Percentiles rank a stretch among this genome's conserved stretches.
Conservation (phyloP, 2,113 vertebrate genomes). For the Pluvialis apricaria region DNA sequence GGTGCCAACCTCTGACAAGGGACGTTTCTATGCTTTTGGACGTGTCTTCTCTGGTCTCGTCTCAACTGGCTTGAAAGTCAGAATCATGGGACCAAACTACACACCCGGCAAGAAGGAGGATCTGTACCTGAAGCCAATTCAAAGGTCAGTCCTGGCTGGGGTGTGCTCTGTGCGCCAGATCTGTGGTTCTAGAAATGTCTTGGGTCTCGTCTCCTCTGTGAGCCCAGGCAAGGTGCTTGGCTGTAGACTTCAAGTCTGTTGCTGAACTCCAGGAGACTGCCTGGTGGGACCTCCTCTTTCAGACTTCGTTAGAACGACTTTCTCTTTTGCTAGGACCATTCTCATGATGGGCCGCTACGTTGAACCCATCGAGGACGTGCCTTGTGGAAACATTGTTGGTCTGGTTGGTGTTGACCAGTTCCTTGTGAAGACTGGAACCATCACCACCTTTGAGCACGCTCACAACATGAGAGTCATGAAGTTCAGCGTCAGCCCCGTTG, state of each 20-base stretch:
- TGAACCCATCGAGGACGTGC: slow-evolving; percentile 95
- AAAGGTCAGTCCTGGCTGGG: slow-evolving; percentile 78
- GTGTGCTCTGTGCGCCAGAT: accelerated
- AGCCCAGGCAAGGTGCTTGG: accelerated
- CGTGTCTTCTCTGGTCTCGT: slow-evolving; percentile 92
- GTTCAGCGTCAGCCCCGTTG: slow-evolving; percentile 95
- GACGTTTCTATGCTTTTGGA: slow-evolving; percentile 94
- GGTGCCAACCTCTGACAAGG: slow-evolving; percentile 94
- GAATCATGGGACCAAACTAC: slow-evolving; percentile 97
- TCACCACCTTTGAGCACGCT: slow-evolving; percentile 90
- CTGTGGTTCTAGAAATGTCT: too few species aligned
- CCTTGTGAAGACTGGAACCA: slow-evolving; percentile 94
- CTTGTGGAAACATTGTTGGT: slow-evolving; percentile 95
- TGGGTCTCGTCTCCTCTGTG: accelerated
- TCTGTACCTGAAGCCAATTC: slow-evolving; percentile 92
- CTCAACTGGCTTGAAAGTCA: slow-evolving; percentile 90
- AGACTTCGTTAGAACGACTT: accelerated
- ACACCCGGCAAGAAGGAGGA: slow-evolving; percentile 95
- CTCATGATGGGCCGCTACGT: slow-evolving; percentile 96
- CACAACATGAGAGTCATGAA: slow-evolving; percentile 99
- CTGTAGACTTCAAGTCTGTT: accelerated
- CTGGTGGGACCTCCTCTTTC: background rate
- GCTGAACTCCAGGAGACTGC: background rate
- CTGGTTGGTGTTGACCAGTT: slow-evolving; percentile 94
- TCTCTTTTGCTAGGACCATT: slow-evolving; percentile 79